A percentile compares a stretch with the other conserved stretches of the same genome.
Conservation (phyloP, 2,888 invertebrate genomes). For the Balanococcus diminutus region DNA sequence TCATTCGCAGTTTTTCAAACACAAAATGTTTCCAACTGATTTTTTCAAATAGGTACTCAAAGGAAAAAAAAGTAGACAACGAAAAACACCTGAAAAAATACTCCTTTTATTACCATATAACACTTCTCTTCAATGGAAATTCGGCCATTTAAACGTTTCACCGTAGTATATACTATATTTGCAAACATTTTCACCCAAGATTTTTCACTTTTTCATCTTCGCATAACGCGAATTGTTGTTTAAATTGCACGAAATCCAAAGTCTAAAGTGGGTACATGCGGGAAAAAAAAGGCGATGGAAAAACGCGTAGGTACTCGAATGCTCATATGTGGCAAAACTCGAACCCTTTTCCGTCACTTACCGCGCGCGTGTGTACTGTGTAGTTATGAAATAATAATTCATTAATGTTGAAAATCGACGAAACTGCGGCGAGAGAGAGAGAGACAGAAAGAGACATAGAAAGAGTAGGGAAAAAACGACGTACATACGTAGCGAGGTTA, state of each 20-base stretch:
- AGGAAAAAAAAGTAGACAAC: too few species aligned
- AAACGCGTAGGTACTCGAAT: not conserved
- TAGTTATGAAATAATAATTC: constrained; percentile 2
- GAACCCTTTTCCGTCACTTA: not conserved
- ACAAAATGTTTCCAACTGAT: too few species aligned
- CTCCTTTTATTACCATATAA: too few species aligned
- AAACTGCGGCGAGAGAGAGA: not conserved
- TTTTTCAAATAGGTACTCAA: too few species aligned
- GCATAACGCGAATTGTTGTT: not conserved
- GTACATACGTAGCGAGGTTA: not conserved
- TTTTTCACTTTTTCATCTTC: too few species aligned
- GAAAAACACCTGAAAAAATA: too few species aligned
- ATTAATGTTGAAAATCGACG: not conserved
- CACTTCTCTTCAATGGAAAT: too few species aligned
- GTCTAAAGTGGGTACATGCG: not conserved
- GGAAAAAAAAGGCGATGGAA: not conserved
- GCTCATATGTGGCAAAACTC: not conserved
- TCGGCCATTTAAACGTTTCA: too few species aligned
- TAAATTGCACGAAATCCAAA: not conserved
- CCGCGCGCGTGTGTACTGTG: not conserved
- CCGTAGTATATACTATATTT: too few species aligned
- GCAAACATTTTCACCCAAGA: too few species aligned
- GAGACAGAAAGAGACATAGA: not conserved
- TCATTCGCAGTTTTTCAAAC: too few species aligned
- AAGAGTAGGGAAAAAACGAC: not conserved